These are phyloP conservation scores for Danaus chrysippus DNA, from an alignment of 2,888 invertebrate species.

Conservation along the genomic window DNA sequence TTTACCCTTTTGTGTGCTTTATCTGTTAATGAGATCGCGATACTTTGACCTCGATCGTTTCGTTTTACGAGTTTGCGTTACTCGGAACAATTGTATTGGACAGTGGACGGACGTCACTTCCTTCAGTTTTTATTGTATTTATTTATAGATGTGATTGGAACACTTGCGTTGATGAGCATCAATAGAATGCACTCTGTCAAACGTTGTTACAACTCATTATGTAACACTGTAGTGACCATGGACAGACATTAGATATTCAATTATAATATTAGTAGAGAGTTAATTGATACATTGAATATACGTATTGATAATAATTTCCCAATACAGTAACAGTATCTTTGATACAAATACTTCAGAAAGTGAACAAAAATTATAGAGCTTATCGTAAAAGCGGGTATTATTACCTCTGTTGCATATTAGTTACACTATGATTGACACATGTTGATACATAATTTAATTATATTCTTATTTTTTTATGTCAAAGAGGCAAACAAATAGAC, in stretches of 20 bases:
- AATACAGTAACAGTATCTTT: no score
- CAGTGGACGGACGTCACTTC: constrained; percentile 12
- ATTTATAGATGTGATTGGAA: constrained; percentile 46
- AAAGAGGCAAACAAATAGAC: no score
- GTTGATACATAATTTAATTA: no score
- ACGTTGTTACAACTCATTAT: constrained; percentile 12
- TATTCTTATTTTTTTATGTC: no score
- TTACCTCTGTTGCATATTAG: no score
- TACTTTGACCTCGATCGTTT: not conserved
- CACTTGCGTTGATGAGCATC: constrained; percentile 51
- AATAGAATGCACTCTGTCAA: constrained; percentile 40
- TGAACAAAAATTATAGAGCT: no score
- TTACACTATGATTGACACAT: no score
- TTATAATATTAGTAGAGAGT: no score
- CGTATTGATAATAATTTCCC: no score
- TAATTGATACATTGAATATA: no score
- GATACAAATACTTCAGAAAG: no score
- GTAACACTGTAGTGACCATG: not conserved
- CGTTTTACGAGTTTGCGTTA: constrained; percentile 5
- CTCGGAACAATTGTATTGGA: constrained; percentile 4
- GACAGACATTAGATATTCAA: not conserved
- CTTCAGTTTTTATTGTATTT: constrained; percentile 22
- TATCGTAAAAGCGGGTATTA: no score
- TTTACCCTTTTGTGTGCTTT: not conserved
- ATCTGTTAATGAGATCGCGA: not conserved